Evolutionary conservation across 2,888 invertebrate species (phyloP).

Genomic region (Caenorhabditis macrosperma): DNA sequence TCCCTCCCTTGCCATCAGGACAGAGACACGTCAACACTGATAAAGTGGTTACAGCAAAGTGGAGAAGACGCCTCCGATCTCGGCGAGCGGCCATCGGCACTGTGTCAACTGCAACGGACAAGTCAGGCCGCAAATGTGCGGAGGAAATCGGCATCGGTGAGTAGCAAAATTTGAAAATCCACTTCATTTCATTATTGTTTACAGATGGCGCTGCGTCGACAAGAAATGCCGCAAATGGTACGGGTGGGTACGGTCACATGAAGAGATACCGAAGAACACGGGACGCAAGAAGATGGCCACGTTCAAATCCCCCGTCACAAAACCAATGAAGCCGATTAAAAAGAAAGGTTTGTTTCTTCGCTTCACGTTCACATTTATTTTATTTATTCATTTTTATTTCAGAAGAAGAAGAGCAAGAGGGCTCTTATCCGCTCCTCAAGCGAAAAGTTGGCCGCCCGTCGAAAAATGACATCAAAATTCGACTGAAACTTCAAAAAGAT

Average conservation of each 20-base stretch:
- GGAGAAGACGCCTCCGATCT: slow-evolving; percentile 76
- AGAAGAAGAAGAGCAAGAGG: slow-evolving; percentile 54
- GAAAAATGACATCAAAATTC: slow-evolving; percentile 57
- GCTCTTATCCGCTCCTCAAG: slow-evolving; percentile 22
- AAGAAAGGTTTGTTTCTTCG: slow-evolving; percentile 31
- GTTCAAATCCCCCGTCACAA: slow-evolving; percentile 17
- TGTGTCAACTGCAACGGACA: slow-evolving; percentile 75
- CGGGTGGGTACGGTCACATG: slow-evolving; percentile 77
- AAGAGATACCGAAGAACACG: slow-evolving; percentile 76
- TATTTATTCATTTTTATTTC: not conserved
- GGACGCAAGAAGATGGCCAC: slow-evolving; percentile 64
- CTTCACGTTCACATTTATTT: not conserved
- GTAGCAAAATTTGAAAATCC: too few species aligned
- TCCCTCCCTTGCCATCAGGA: not conserved
- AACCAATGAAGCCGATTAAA: slow-evolving; percentile 37
- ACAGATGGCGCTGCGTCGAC: slow-evolving; percentile 78
- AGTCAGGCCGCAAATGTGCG: slow-evolving; percentile 77
- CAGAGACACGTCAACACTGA: slow-evolving; percentile 48
- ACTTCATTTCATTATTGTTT: too few species aligned
- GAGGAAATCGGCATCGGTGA: slow-evolving; percentile 67
- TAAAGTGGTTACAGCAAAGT: slow-evolving; percentile 73
- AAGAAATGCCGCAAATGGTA: slow-evolving; percentile 79
- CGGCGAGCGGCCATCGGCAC: slow-evolving; percentile 69
- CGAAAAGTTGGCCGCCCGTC: slow-evolving; percentile 59
- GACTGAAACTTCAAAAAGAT: slow-evolving; percentile 52